Evolutionary conservation across 2,888 invertebrate genomes (phyloP), one percentile per base, ranked within the genome.

Genomic region (Stegana nigrithorax): DNA sequence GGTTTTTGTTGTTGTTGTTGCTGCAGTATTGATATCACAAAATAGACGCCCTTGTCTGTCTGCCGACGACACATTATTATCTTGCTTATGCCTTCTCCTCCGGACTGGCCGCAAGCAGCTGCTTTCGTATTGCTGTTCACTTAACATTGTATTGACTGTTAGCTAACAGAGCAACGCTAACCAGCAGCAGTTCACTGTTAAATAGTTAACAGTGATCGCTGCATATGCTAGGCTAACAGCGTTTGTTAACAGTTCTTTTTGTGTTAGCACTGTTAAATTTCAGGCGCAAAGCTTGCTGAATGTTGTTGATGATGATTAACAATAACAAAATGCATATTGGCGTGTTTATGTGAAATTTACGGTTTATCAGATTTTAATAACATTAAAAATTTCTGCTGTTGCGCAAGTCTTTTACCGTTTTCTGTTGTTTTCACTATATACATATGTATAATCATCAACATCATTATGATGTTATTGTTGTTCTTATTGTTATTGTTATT

Each of bases 391-490:
- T 23, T n/a, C n/a, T 47, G 6, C 23, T 50, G 25, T 50, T 50
- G 50, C 50, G 25, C 50, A 50, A 50, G 50, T 50, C 25, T 50
- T 50, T 25, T n/a, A n/a, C n/a, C n/a, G n/a, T n/a, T 45, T 55
- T 53, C 36, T 65, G 55, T 62, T 61, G 51, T 36, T 66, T 63
- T 66, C 63, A 66, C 66, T 68, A 68, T 66, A n/a, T n/a, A n/a
- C n/a, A n/a, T n/a, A n/a, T n/a, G n/a, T n/a, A n/a, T n/a, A n/a
- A n/a, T n/a, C n/a, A n/a, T n/a, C n/a, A n/a, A n/a, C n/a, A n/a
- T n/a, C n/a, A n/a, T n/a, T n/a, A n/a, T n/a, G 78, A 75, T 75
- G 70, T 75, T 53, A 67, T 73, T 72, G 65, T 67, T 66, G 67
- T 79, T 71, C 74, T n/a, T n/a, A n/a, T n/a, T n/a, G n/a, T n/a